Base-by-base conservation (phyloP, 2,797 vertebrate species). In the Hydrolagus colliei region DNA sequence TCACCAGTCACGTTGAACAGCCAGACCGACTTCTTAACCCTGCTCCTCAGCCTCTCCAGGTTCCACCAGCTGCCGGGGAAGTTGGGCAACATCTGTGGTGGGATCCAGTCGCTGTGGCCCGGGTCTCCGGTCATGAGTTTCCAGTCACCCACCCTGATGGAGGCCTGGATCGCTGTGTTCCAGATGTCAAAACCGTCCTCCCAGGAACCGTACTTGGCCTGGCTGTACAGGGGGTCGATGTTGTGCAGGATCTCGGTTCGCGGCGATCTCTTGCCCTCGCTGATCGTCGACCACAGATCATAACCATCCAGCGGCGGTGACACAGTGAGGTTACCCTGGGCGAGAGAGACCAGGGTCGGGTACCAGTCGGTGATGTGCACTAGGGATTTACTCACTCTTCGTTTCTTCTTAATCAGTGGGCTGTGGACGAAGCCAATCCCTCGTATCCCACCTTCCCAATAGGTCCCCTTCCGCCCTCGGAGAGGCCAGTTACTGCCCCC, bases 311-410 rank as follows among this genome's bases (percentile, higher is more conserved):
- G 87, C 3, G 93, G 92, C 0, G 96, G 91, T 0, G 91, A 93
- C 0, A 89, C 91, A 0, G 97, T 96, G 75, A 95, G 87, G 9
- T 96, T 96, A 18, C 96, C 97, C 14, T 96, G 95, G 0, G 97
- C 98, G 88, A 99, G 92, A 20, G 92, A 90, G 78, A 98, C 95
- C 74, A 99, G 90, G 1, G 98, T 99, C 0, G 98, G 98, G 89
- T 98, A 99, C 98, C 98, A 99, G 90, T 99, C 98, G 0, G 97
- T 99, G 91, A 99, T 98, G 88, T 99, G 98, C 78, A 98, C 92
- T 88, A 99, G 89, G 0, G 96, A 96, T 90, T 94, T 93, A 89
- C 96, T 99, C 63, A 96, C 96, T 88, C 94, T 92, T 18, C 92
- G 94, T 87, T 95, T 96, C 85, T 89, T 94, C 89, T 94, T 95